Evolutionary conservation across 2,797 vertebrate genomes (phyloP).

Genomic region (Halcyon leucocephala): DNA sequence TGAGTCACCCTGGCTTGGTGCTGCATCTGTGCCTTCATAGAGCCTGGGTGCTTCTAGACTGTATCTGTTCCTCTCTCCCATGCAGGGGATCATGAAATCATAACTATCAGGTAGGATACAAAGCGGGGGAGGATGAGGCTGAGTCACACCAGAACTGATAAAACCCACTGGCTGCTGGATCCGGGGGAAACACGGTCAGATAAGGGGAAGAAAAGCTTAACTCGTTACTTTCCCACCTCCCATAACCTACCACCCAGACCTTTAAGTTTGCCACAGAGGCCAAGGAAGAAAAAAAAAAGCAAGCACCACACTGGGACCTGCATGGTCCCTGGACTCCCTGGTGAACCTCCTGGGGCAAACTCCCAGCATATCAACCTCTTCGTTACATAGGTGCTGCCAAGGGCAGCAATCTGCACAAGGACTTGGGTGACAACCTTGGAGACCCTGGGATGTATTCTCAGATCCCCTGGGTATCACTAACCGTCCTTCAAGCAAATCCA

Average conservation of each 20-base stretch:
- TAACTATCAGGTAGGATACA: background rate
- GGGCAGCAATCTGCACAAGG: background rate
- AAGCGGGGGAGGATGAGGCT: background rate
- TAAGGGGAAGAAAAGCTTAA: background rate
- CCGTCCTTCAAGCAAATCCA: background rate
- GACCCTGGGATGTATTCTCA: background rate
- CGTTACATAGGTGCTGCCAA: background rate
- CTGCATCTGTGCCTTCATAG: background rate
- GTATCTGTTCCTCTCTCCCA: background rate
- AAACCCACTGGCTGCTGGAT: background rate
- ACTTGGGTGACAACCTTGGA: background rate
- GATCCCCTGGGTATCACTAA: too few species aligned
- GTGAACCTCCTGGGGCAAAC: rapidly evolving
- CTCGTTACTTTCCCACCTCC: background rate
- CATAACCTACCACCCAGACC: background rate
- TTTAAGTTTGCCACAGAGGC: rapidly evolving
- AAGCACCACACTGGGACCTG: rapidly evolving
- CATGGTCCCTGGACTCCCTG: background rate
- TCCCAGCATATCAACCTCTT: background rate
- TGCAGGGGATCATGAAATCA: background rate
- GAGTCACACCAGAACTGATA: conserved; percentile 24
- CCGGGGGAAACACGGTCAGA: background rate
- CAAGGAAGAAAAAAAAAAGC: background rate
- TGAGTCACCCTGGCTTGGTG: background rate
- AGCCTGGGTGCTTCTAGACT: background rate